Conservation (phyloP, 2,797 vertebrate genomes). For the Sebastes nivosus region DNA sequence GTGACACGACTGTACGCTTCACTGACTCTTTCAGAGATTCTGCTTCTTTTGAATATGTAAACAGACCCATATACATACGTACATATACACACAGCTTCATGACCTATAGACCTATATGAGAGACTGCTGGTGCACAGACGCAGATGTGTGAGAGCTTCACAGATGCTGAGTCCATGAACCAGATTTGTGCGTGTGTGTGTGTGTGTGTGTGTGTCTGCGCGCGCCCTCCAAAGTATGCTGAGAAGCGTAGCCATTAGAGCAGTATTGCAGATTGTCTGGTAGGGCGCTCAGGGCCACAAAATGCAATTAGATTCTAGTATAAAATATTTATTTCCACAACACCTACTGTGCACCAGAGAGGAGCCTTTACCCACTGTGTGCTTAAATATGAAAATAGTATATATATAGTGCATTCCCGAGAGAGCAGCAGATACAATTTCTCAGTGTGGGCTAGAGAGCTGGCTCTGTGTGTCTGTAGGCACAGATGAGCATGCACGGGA, state of each 20-base stretch:
- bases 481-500: slow-evolving; percentile 37
- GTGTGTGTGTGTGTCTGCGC: not conserved
- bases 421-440: slow-evolving; percentile 65
- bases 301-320: slow-evolving; percentile 79
- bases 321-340: slow-evolving; percentile 83
- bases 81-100: not conserved
- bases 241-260: slow-evolving; percentile 70
- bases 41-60: slow-evolving; percentile 30
- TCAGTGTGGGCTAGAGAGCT: slow-evolving; percentile 33
- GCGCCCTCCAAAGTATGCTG: slow-evolving; percentile 18
- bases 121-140: not conserved
- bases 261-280: slow-evolving; percentile 74
- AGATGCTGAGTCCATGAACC: slow-evolving; percentile 34
- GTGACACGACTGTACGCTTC: slow-evolving; percentile 34
- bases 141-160: slow-evolving; percentile 23
- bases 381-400: slow-evolving; percentile 76
- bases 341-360: slow-evolving; percentile 73
- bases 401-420: slow-evolving; percentile 59
- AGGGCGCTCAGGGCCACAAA: slow-evolving; percentile 79
- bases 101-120: slow-evolving; percentile 41
- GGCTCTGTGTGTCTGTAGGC: slow-evolving; percentile 33
- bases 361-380: slow-evolving; percentile 55
- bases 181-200: not conserved
- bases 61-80: slow-evolving; percentile 21
- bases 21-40: slow-evolving; percentile 21